phyloP scores from a whole-genome alignment of 2,113 vertebrate species.

The Nothobranchius furzeri region DNA sequence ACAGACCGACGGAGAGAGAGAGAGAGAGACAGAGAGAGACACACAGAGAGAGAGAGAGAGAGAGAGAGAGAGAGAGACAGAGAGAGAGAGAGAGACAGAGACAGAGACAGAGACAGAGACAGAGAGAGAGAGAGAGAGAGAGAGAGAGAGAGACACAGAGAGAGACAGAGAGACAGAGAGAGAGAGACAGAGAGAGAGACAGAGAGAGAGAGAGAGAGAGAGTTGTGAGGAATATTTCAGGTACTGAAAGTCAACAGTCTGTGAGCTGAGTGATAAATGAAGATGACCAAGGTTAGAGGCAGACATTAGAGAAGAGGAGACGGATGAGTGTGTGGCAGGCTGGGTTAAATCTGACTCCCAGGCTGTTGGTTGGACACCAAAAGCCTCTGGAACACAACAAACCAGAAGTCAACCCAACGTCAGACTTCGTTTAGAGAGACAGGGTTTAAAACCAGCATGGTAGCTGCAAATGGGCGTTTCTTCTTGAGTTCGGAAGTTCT shows the following conservation, averaged over 20 bases:
- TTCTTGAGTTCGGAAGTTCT: slow-evolving; percentile 29
- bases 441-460: neutral
- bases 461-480: slow-evolving; percentile 30
- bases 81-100: slow-evolving; percentile 12
- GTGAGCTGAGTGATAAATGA: slow-evolving; percentile 22
- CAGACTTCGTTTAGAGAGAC: neutral
- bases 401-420: slow-evolving; percentile 18
- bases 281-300: neutral
- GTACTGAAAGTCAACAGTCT: slow-evolving; percentile 45
- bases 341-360: neutral
- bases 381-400: slow-evolving; percentile 14
- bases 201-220: no score
- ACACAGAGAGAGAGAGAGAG: no score
- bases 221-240: no score
- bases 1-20: no score
- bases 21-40: no score
- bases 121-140: no score
- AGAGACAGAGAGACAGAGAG: no score
- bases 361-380: neutral
- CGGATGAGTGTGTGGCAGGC: neutral
- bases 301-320: slow-evolving; percentile 5
- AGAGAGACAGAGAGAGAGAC: no score
- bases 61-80: no score
- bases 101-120: no score
- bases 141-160: no score